phyloP scores from a whole-genome alignment of 2,113 vertebrate genomes.

The Aix galericulata region DNA sequence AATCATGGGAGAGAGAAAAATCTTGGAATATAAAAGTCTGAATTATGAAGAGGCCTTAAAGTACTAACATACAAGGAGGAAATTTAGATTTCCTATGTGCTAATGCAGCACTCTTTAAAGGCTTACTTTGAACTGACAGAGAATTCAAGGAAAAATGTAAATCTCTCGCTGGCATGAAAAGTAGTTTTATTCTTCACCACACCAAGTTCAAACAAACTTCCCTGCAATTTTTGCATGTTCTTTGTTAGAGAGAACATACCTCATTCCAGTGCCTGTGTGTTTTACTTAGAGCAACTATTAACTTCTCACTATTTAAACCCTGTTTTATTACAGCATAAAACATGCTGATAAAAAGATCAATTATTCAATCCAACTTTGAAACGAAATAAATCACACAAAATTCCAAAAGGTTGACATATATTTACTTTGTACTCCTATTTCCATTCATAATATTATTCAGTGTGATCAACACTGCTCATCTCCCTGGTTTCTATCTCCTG shows the following conservation, averaged over 20 bases:
- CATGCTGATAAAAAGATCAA: not conserved
- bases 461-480: not conserved
- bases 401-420: constrained; percentile 27
- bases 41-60: not conserved
- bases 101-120: not conserved
- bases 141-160: constrained; percentile 7
- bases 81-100: not conserved
- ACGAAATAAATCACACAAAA: not conserved
- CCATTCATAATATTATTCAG: not conserved
- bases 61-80: not conserved
- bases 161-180: not conserved
- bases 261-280: not conserved
- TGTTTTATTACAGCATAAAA: constrained; percentile 6
- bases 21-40: not conserved
- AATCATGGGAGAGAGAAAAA: not conserved
- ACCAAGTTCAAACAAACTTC: constrained; percentile 21
- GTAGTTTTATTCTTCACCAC: not conserved
- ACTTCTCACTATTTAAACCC: not conserved
- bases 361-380: not conserved
- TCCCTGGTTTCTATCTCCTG: constrained; percentile 20
- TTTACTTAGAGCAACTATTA: constrained; percentile 32
- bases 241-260: not conserved
- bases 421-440: constrained; percentile 31
- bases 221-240: not conserved
- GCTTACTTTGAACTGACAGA: not conserved